A percentile compares a stretch with the other conserved stretches of the same genome.
phyloP scores from a whole-genome alignment of 2,797 vertebrate genomes.

The Scarus forsteni region DNA sequence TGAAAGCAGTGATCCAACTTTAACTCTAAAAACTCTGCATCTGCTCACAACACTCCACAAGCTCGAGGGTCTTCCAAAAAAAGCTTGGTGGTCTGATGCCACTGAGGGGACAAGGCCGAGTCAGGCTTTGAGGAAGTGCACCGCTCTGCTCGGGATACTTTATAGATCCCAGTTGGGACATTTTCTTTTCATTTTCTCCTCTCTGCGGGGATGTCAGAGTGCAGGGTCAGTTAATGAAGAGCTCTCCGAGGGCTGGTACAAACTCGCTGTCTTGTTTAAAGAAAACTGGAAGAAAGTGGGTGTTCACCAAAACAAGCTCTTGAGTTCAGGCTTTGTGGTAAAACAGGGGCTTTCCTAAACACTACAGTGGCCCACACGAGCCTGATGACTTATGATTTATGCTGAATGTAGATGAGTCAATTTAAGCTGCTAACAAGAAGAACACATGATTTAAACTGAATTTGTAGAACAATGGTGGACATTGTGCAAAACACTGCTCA shows the following conservation, averaged over 20 bases:
- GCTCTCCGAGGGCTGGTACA: slow-evolving; percentile 43
- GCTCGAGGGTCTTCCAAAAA: slow-evolving; percentile 1
- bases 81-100: slow-evolving; percentile 47
- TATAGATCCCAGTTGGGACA: slow-evolving; percentile 65
- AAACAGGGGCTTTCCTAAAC: slow-evolving; percentile 53
- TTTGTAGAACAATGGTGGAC: slow-evolving; percentile 9
- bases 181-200: slow-evolving; percentile 60
- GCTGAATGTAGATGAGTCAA: slow-evolving; percentile 22
- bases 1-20: slow-evolving; percentile 9
- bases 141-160: slow-evolving; percentile 65
- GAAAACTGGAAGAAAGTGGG: slow-evolving; percentile 42
- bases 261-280: slow-evolving; percentile 48
- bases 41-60: background rate
- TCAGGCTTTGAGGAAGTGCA: slow-evolving; percentile 57
- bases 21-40: slow-evolving; percentile 5
- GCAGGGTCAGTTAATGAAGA: slow-evolving; percentile 56
- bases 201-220: slow-evolving; percentile 31
- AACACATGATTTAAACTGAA: slow-evolving; percentile 11
- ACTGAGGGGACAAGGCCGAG: slow-evolving; percentile 39
- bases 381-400: slow-evolving; percentile 27
- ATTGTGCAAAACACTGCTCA: slow-evolving; percentile 7
- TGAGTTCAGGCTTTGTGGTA: slow-evolving; percentile 39
- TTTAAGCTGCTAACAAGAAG: slow-evolving; percentile 13
- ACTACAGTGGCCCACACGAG: slow-evolving; percentile 14
- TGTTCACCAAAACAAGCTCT: slow-evolving; percentile 44